phyloP scores from a whole-genome alignment of 2,797 vertebrate genomes.

The Xerus rutilus region DNA sequence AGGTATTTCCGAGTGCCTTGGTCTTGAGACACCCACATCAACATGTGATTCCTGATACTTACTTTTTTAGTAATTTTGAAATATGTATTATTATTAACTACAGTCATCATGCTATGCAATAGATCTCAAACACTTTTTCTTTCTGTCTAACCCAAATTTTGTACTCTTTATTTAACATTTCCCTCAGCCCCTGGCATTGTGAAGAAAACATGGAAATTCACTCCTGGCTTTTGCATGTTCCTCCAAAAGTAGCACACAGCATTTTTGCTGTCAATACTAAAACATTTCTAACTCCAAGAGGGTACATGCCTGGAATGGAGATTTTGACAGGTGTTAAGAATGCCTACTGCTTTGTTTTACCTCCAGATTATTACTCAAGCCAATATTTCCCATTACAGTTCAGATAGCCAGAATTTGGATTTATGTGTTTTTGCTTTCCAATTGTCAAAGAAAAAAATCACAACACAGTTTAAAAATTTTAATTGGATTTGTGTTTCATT shows the following conservation, averaged over 20 bases:
- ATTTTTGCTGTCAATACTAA: not conserved
- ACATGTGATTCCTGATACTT: not conserved
- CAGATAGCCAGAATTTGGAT: not conserved
- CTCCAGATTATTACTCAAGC: too few relatives aligned
- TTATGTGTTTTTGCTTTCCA: not conserved
- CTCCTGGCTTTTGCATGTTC: not conserved
- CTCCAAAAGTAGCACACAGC: not conserved
- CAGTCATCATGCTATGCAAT: not conserved
- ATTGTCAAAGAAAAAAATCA: not conserved
- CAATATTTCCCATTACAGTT: not conserved
- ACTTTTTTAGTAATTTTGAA: not conserved
- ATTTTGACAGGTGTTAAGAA: not conserved
- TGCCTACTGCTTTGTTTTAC: not conserved
- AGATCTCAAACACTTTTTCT: not conserved
- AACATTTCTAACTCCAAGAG: not conserved
- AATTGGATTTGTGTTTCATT: not conserved
- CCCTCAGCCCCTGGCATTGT: too few relatives aligned
- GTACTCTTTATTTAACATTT: not conserved
- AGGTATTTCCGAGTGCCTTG: not conserved
- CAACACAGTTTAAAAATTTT: not conserved
- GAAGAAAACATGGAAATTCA: not conserved
- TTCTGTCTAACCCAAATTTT: not conserved
- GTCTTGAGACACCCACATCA: not conserved
- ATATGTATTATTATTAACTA: not conserved
- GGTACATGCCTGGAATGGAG: not conserved